Percentiles rank a stretch among this genome's conserved stretches.
phyloP scores from a whole-genome alignment of 2,113 vertebrate species.

The Azemiops feae region DNA sequence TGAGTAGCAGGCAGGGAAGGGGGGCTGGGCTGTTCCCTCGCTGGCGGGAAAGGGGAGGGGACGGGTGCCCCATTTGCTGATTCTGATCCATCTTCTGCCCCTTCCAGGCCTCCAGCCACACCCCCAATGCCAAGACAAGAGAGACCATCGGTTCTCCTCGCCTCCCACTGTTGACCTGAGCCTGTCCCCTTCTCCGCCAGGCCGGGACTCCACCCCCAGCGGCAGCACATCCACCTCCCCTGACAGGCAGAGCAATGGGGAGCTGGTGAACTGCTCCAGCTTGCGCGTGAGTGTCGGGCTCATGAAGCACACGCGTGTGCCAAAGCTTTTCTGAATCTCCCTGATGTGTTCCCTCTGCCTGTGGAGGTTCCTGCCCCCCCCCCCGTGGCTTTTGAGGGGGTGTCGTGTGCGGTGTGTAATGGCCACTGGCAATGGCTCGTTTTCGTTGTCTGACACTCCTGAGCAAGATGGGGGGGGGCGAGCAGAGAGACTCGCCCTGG shows the following conservation, averaged over 20 bases:
- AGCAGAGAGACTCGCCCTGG: background rate
- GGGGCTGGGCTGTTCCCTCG: background rate
- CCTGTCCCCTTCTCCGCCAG: constrained; percentile 80
- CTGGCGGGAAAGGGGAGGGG: background rate
- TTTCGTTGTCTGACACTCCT: background rate
- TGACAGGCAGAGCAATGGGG: constrained; percentile 79
- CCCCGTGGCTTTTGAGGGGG: background rate
- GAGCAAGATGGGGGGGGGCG: background rate
- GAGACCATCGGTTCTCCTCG: constrained; percentile 72
- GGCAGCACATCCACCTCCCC: constrained; percentile 81
- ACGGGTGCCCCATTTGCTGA: fast-evolving
- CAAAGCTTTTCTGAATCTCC: too few species aligned
- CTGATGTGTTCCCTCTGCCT: background rate
- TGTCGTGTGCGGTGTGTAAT: background rate
- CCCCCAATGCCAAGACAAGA: constrained; percentile 73
- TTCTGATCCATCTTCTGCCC: background rate
- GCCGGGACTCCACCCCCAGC: constrained; percentile 62
- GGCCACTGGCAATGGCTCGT: background rate
- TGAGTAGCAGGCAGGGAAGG: constrained; percentile 39
- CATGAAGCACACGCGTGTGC: background rate
- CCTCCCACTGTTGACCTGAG: constrained; percentile 86
- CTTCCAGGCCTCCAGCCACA: constrained; percentile 67
- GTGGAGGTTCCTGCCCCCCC: background rate
- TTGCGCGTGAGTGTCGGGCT: constrained; percentile 75
- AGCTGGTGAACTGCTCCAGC: constrained; percentile 70